Percentiles rank a stretch among this genome's conserved stretches.
phyloP scores from a whole-genome alignment of 1,140 invertebrate species.

The Bombus terrestris region DNA sequence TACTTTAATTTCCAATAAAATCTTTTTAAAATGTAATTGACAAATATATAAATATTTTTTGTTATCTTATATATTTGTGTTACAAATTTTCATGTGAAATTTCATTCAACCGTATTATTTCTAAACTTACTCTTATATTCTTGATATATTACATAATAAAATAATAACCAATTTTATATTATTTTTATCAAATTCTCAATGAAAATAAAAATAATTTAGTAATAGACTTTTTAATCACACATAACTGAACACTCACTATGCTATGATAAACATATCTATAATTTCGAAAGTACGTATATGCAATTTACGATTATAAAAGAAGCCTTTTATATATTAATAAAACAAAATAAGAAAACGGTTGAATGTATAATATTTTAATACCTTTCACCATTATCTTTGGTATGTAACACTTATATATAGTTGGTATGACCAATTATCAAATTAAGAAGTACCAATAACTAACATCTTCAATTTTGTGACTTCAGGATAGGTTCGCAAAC shows the following conservation, averaged over 20 bases:
- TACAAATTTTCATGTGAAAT: conserved; percentile 18
- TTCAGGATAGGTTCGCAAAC: background rate
- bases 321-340: background rate
- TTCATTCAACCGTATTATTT: conserved; percentile 31
- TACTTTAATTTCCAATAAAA: conserved; percentile 1
- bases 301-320: conserved; percentile 1
- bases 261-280: background rate
- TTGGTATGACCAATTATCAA: conserved; percentile 28
- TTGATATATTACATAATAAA: background rate
- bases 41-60: conserved; percentile 5
- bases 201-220: background rate
- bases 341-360: conserved; percentile 19
- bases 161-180: background rate
- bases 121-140: background rate
- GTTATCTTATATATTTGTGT: conserved; percentile 5
- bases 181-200: background rate
- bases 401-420: conserved; percentile 46
- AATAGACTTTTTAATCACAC: background rate
- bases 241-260: background rate
- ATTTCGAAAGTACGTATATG: background rate
- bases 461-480: conserved; percentile 23
- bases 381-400: conserved; percentile 58
- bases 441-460: conserved; percentile 36
- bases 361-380: conserved; percentile 19
- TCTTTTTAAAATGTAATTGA: background rate